phyloP scores from a whole-genome alignment of 2,113 vertebrate genomes.

The Gnathonemus longibarbis region DNA sequence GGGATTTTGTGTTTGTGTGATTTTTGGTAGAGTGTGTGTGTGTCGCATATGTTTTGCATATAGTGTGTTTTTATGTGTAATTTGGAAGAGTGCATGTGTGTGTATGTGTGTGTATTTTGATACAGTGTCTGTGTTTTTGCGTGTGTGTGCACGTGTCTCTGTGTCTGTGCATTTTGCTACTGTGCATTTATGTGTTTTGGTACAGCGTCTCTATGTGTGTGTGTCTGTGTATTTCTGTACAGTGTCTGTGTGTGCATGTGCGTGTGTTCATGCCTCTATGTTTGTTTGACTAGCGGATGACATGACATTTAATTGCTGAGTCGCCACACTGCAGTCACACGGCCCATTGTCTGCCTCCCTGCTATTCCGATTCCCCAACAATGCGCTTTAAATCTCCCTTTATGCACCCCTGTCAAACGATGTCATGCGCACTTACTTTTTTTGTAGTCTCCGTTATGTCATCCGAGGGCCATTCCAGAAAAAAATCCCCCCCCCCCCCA shows the following conservation, averaged over 20 bases:
- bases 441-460: slow-evolving; percentile 81
- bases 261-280: slow-evolving; percentile 53
- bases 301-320: slow-evolving; percentile 63
- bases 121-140: slow-evolving; percentile 22
- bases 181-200: slow-evolving; percentile 15
- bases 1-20: not conserved
- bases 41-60: not conserved
- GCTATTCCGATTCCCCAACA: slow-evolving; percentile 72
- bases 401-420: slow-evolving; percentile 76
- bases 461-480: slow-evolving; percentile 84
- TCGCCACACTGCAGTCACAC: slow-evolving; percentile 62
- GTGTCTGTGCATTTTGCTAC: not conserved
- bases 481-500: slow-evolving; percentile 55
- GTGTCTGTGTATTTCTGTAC: slow-evolving; percentile 14
- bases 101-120: not conserved
- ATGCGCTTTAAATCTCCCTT: slow-evolving; percentile 82
- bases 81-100: not conserved
- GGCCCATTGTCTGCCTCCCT: slow-evolving; percentile 66
- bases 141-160: not conserved
- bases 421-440: slow-evolving; percentile 81
- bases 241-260: slow-evolving; percentile 47
- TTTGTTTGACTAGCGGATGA: slow-evolving; percentile 56
- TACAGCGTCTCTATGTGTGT: not conserved
- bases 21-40: slow-evolving; percentile 10
- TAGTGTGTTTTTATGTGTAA: not conserved